Evolutionary conservation across 2,797 vertebrate genomes (phyloP), one percentile per base, ranked within the genome.

Genomic region (Bovichtus variegatus): DNA sequence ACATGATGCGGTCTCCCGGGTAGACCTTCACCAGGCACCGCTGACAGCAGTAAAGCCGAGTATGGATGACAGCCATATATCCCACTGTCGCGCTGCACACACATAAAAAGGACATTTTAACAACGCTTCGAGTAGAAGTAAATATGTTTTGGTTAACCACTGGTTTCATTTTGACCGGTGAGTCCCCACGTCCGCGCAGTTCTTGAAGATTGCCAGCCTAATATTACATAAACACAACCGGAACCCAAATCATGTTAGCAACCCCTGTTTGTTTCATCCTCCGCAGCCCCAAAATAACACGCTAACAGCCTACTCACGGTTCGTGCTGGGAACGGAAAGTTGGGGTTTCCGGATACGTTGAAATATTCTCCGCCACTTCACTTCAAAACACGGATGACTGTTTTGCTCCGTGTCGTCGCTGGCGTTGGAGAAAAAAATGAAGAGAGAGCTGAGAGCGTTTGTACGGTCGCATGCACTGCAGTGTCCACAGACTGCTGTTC

Each of bases 221-320:
- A 82, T 76, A 90, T 94, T 92, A 93, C 90, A 94, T 94, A 94
- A 94, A 95, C 90, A 91, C 88, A 79, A 76, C 85, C 84, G 81
- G 90, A 91, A 92, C 82, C 79, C 80, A 77, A 83, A 88, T 74
- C 85, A 72, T 71, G 77, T 76, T 76, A 82, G 83, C 89, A 78
- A 13, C 40, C 70, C 60, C 62, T 53, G 50, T 67, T 50, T 61
- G 75, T 87, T 83, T 78, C 89, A 86, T 87, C 90, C 89, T 79
- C 91, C 74, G 83, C 85, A 88, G 70, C 74, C 75, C 40, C 47
- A 44, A 87, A 61, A 91, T 80, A 82, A 79, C 53, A 72, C 43
- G 36, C 54, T 18, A 76, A 50, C 55, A 71, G 50, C 60, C 61
- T 76, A 95, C 94, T 95, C 84, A 95, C 94, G 72, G 55, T 66